Percentiles rank a stretch among this genome's conserved stretches.
phyloP scores from a whole-genome alignment of 2,888 invertebrate genomes.

The Tryphoninae sp. region DNA sequence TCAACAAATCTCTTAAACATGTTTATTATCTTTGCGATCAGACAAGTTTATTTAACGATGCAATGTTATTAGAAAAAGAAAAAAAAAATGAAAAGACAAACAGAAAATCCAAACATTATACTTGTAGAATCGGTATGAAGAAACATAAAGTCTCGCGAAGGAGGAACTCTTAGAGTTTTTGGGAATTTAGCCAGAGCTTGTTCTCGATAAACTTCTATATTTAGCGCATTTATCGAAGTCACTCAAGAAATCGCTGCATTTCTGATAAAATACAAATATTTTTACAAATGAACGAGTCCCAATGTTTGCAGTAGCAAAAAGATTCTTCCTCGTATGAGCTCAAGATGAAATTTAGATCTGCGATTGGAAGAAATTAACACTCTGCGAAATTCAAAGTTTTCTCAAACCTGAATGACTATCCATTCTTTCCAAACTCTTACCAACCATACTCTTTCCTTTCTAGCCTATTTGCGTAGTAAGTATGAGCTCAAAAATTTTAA shows the following conservation, averaged over 20 bases:
- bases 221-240: slow-evolving; percentile 18
- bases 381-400: too few relatives aligned
- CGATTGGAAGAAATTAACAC: too few relatives aligned
- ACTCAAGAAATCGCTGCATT: neutral
- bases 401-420: too few relatives aligned
- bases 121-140: neutral
- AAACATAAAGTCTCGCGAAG: slow-evolving; percentile 2
- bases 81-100: neutral
- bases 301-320: neutral
- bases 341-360: too few relatives aligned
- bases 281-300: neutral
- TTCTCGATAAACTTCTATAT: slow-evolving; percentile 34
- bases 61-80: neutral
- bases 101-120: neutral
- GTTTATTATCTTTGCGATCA: neutral
- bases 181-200: slow-evolving; percentile 20
- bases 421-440: too few relatives aligned
- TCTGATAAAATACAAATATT: neutral
- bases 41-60: neutral
- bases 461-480: too few relatives aligned
- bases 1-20: neutral
- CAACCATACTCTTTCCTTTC: too few relatives aligned
- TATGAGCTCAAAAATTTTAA: neutral
- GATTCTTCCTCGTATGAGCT: too few relatives aligned
- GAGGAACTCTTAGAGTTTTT: slow-evolving; percentile 24